Evolutionary conservation across 2,113 vertebrate species (phyloP), one percentile per base, ranked within the genome.

Genomic region (Gopherus evgoodei): DNA sequence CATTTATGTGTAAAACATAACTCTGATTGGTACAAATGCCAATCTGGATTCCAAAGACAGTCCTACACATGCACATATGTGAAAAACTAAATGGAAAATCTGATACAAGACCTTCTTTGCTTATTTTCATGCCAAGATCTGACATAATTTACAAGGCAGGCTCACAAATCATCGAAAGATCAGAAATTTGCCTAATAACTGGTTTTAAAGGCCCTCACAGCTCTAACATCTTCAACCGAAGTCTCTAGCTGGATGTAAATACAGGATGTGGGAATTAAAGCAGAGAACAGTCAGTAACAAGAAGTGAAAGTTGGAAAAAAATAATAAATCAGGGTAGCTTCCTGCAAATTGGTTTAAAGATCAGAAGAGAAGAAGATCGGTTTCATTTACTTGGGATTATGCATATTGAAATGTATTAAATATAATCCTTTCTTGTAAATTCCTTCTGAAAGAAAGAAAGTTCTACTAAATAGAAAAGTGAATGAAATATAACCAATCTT

Each of bases 61-160:
- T 54, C 52, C 2, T 93, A 62, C 2, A 62, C 7, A 25, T 13
- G 22, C 57, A 86, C 76, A 83, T 47, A 78, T 11, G 8, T 72
- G 25, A 35, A 80, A n/a, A 72, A 83, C 21, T 22, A 2, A 59
- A 35, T 5, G 3, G 14, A 88, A 89, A 89, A 83, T 86, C 24
- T 85, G 24, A 1, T 0, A 0, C 53, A 9, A 44, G 31, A 7
- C 0, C 35, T 86, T 78, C 7, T 24, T 72, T 72, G 65, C 21
- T 72, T 19, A 72, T 72, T 72, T 38, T 72, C 35, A 72, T 38
- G 19, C 4, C 17, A 38, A 72, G n/a, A 10, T 72, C 19, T 72
- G 35, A 38, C 27, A 29, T 35, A 65, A 65, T 65, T 65, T 65
- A 65, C 19, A 72, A 72, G 14, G 27, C 47, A 87, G 79, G 6